A percentile compares a stretch with the other conserved stretches of the same genome.
Conservation (phyloP, 2,797 vertebrate genomes). For the Sparus aurata region DNA sequence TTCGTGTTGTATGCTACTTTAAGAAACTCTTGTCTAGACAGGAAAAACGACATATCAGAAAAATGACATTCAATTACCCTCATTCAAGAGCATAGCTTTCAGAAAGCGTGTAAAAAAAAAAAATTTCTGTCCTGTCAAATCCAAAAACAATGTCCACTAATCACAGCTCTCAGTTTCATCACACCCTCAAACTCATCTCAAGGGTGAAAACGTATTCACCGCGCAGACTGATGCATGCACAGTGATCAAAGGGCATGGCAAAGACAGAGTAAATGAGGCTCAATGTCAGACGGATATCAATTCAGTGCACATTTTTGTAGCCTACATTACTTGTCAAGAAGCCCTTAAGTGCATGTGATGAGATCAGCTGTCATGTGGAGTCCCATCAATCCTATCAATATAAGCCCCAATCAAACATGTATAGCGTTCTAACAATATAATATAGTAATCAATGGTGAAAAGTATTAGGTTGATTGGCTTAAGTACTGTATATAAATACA, state of each 20-base stretch:
- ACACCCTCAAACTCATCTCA: constrained; percentile 19
- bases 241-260: constrained; percentile 38
- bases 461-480: background rate
- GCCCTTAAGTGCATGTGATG: constrained; percentile 25
- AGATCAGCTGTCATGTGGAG: background rate
- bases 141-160: constrained; percentile 17
- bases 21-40: background rate
- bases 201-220: constrained; percentile 27
- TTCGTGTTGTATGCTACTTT: background rate
- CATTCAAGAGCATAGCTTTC: background rate
- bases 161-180: constrained; percentile 8
- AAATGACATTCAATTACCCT: background rate
- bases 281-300: constrained; percentile 22
- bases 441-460: background rate
- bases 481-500: background rate
- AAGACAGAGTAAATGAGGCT: constrained; percentile 18
- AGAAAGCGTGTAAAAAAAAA: background rate
- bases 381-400: constrained; percentile 3
- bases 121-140: background rate
- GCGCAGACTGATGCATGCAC: constrained; percentile 8
- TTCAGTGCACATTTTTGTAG: constrained; percentile 18
- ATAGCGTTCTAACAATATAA: background rate
- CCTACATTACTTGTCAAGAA: constrained; percentile 7
- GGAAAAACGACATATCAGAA: background rate
- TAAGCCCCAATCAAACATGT: background rate